Conservation (phyloP, 2,113 vertebrate species). For the Sorex fumeus region DNA sequence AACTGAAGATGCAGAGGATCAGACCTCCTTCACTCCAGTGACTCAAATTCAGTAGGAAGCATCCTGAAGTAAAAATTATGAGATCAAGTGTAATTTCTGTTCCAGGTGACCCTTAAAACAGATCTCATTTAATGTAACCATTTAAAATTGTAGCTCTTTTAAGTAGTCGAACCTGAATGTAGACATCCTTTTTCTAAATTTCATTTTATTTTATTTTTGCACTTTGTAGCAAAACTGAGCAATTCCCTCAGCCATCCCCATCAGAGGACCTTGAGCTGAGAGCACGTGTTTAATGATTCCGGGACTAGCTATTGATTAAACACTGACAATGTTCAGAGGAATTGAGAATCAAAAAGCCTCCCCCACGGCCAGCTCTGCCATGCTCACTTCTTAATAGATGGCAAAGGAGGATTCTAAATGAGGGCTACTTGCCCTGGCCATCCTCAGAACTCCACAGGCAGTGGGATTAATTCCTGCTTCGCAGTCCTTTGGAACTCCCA, state of each 20-base stretch:
- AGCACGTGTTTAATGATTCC: conserved; percentile 83
- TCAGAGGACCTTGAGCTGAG: conserved; percentile 80
- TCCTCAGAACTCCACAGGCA: conserved; percentile 83
- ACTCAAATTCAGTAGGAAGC: conserved; percentile 49
- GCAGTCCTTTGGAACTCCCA: conserved; percentile 67
- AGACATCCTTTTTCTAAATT: conserved; percentile 32
- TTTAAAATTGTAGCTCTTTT: conserved; percentile 71
- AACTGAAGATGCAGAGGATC: conserved; percentile 57
- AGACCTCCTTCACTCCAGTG: conserved; percentile 42
- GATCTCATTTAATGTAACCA: conserved; percentile 56
- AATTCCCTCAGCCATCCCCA: conserved; percentile 73
- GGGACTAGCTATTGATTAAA: conserved; percentile 85
- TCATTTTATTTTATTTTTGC: background rate
- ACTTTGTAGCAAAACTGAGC: conserved; percentile 76
- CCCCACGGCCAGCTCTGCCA: conserved; percentile 79
- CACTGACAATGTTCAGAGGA: conserved; percentile 85
- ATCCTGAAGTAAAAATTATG: conserved; percentile 69
- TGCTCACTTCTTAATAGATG: conserved; percentile 85
- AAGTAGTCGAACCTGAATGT: conserved; percentile 70
- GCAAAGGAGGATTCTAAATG: conserved; percentile 84
- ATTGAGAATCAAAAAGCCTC: conserved; percentile 85
- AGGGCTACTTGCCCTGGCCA: conserved; percentile 71
- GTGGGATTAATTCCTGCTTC: conserved; percentile 80
- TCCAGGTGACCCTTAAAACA: conserved; percentile 72
- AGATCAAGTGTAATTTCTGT: conserved; percentile 78